Evolutionary conservation across 2,797 vertebrate genomes (phyloP).

Genomic region (Hydrocynus forskahlii): DNA sequence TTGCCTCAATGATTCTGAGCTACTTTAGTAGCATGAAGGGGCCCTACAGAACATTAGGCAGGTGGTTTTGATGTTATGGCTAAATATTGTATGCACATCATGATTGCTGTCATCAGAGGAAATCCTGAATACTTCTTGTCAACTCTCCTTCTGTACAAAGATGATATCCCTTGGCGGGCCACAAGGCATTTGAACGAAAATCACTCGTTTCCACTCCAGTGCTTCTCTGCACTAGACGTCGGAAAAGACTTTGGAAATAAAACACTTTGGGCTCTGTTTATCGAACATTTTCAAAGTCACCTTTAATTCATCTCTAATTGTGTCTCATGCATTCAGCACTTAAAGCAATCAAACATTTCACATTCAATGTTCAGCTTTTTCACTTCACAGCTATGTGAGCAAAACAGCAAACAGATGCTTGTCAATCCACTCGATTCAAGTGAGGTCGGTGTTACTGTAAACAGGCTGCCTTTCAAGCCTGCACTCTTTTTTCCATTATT

Average conservation of each 20-base stretch:
- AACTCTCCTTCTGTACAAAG: not conserved
- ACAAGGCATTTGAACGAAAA: not conserved
- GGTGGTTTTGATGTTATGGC: too few relatives aligned
- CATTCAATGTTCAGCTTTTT: slow-evolving; percentile 67
- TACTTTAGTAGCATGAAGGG: too few relatives aligned
- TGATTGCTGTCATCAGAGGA: not conserved
- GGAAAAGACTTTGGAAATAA: not conserved
- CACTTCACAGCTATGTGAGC: slow-evolving; percentile 67
- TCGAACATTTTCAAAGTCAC: not conserved
- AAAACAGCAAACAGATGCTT: slow-evolving; percentile 63
- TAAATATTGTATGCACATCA: not conserved
- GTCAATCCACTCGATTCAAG: slow-evolving; percentile 54
- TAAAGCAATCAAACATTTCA: slow-evolving; percentile 60
- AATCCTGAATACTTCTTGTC: too few relatives aligned
- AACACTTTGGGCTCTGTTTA: slow-evolving; percentile 32
- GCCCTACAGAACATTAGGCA: too few relatives aligned
- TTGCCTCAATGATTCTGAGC: too few relatives aligned
- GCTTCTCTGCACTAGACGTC: not conserved
- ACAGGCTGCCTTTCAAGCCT: slow-evolving; percentile 34
- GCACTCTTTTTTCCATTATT: slow-evolving; percentile 26
- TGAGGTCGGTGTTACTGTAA: slow-evolving; percentile 57
- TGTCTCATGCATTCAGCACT: slow-evolving; percentile 49
- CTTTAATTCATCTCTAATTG: slow-evolving; percentile 65
- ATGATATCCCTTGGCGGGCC: not conserved
- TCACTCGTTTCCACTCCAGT: not conserved